A percentile compares a stretch with the other conserved stretches of the same genome.
Evolutionary conservation across 2,888 invertebrate species (phyloP).

Genomic region (Spodoptera littoralis): DNA sequence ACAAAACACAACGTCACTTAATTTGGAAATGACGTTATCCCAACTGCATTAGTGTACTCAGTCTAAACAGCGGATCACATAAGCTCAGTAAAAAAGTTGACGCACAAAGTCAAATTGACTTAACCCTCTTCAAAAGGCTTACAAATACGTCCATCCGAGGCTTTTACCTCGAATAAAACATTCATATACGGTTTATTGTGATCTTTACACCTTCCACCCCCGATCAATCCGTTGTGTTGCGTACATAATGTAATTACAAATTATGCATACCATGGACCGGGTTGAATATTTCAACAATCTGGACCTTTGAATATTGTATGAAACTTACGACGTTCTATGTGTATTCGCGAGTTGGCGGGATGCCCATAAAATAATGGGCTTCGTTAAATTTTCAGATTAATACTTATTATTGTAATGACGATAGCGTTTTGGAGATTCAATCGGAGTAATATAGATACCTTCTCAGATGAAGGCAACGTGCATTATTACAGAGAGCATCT

Average conservation of each 20-base stretch:
- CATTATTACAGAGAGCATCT: no score
- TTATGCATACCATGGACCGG: conserved; percentile 36
- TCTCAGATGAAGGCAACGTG: no score
- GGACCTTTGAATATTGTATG: conserved; percentile 25
- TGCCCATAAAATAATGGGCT: neutral
- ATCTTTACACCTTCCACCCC: conserved; percentile 78
- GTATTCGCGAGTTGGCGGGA: neutral
- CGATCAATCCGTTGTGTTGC: conserved; percentile 52
- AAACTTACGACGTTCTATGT: neutral
- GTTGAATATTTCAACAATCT: conserved; percentile 26
- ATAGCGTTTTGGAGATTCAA: no score
- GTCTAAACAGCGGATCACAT: conserved; percentile 60
- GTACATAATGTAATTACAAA: conserved; percentile 52
- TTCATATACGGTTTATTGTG: conserved; percentile 83
- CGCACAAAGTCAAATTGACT: conserved; percentile 83
- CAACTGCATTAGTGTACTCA: conserved; percentile 58
- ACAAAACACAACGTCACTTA: conserved; percentile 6
- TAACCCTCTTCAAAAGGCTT: conserved; percentile 87
- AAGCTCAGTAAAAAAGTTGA: conserved; percentile 83
- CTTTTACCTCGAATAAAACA: conserved; percentile 85
- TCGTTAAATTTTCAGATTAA: no score
- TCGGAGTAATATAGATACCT: no score
- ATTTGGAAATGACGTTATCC: conserved; percentile 32
- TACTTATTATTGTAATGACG: no score
- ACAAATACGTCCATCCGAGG: conserved; percentile 81